Percentiles rank a stretch among this genome's conserved stretches.
These are phyloP conservation scores for Plemyria rubiginata DNA, from an alignment of 2,888 invertebrate genomes.

Conservation along the genomic window DNA sequence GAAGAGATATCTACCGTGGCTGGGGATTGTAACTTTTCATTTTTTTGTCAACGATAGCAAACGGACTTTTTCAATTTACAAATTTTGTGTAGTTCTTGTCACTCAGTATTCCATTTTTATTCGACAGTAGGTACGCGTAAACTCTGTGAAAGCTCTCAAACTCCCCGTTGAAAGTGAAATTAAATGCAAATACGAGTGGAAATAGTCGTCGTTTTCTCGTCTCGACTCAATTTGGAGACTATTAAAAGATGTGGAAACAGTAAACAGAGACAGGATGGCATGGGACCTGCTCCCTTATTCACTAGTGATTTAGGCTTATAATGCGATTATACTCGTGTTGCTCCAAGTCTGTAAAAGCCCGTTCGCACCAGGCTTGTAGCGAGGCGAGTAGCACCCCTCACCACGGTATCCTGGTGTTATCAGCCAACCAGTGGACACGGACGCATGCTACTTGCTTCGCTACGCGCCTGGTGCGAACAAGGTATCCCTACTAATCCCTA, in stretches of 20 bases:
- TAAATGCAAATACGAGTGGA: slow-evolving; percentile 39
- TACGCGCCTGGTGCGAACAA: too few species aligned
- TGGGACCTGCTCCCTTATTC: slow-evolving; percentile 8
- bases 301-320: background rate
- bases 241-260: slow-evolving; percentile 35
- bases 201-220: slow-evolving; percentile 36
- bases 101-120: slow-evolving; percentile 22
- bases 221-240: slow-evolving; percentile 40
- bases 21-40: too few species aligned
- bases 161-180: slow-evolving; percentile 33
- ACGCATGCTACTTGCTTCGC: too few species aligned
- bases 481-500: too few species aligned
- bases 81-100: slow-evolving; percentile 1
- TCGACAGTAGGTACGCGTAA: slow-evolving; percentile 11
- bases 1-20: too few species aligned
- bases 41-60: background rate
- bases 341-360: too few species aligned
- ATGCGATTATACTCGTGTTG: too few species aligned
- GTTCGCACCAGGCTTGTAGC: too few species aligned
- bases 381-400: too few species aligned
- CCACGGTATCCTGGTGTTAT: too few species aligned
- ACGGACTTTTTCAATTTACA: background rate
- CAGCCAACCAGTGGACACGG: too few species aligned
- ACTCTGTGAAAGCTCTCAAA: slow-evolving; percentile 21
- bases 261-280: slow-evolving; percentile 31